These are phyloP conservation scores for Brachyrhaphis roseni DNA, from an alignment of 2,797 vertebrate genomes.

Conservation along the genomic window DNA sequence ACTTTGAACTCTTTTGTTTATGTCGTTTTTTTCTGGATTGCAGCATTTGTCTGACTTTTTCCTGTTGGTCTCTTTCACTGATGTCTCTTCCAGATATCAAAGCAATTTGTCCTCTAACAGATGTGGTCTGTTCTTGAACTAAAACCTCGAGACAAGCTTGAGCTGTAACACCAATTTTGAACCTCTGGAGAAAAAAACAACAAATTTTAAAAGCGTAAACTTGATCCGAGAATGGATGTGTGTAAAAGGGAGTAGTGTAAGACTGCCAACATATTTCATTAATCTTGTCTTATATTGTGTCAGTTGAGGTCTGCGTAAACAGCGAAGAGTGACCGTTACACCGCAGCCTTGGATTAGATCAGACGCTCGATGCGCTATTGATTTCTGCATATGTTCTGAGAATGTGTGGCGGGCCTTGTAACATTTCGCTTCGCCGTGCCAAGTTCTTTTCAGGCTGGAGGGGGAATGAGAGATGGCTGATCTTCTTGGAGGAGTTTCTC, in stretches of 20 bases:
- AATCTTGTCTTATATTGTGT: conserved; percentile 45
- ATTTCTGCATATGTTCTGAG: conserved; percentile 57
- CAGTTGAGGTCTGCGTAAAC: conserved; percentile 40
- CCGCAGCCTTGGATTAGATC: conserved; percentile 52
- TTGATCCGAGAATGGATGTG: conserved; percentile 25
- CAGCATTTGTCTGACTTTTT: conserved; percentile 28
- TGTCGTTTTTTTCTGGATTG: conserved; percentile 10
- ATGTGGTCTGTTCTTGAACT: conserved; percentile 57
- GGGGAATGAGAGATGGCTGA: conserved; percentile 44
- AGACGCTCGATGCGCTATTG: conserved; percentile 50
- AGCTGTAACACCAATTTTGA: conserved; percentile 47
- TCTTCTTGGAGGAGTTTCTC: conserved; percentile 26
- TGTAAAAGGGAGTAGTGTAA: conserved; percentile 34
- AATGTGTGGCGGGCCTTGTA: conserved; percentile 46
- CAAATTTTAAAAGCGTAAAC: conserved; percentile 17
- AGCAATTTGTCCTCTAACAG: conserved; percentile 55
- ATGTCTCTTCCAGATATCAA: conserved; percentile 56
- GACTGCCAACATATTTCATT: conserved; percentile 62
- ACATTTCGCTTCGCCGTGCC: conserved; percentile 40
- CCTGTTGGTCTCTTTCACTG: conserved; percentile 42
- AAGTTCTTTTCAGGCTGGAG: conserved; percentile 43
- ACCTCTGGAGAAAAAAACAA: conserved; percentile 28
- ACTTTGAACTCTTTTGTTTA: conserved; percentile 19
- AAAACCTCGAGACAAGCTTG: conserved; percentile 40
- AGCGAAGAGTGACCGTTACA: conserved; percentile 28